phyloP scores from a whole-genome alignment of 2,113 vertebrate species.

The Ciconia boyciana region DNA sequence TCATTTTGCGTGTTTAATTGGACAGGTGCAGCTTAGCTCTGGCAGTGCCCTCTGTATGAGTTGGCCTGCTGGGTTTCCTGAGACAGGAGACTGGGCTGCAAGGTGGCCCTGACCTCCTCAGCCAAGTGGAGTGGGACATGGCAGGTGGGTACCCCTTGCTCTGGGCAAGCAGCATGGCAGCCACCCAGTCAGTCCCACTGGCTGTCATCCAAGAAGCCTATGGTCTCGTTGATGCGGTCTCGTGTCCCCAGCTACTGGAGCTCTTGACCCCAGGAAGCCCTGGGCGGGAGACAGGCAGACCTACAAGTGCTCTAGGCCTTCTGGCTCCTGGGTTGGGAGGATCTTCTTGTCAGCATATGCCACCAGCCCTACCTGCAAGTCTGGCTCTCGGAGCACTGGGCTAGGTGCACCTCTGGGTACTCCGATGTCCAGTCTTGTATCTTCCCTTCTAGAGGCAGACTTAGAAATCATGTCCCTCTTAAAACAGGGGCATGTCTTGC shows the following conservation, averaged over 20 bases:
- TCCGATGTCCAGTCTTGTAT: background rate
- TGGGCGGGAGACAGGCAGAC: background rate
- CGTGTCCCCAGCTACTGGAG: background rate
- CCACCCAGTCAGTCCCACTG: background rate
- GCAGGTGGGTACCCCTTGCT: background rate
- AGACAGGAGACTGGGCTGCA: background rate
- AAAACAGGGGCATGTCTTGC: background rate
- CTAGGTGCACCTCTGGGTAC: background rate
- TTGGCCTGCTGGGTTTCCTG: background rate
- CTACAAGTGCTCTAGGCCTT: background rate
- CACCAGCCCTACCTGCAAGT: background rate
- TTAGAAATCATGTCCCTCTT: background rate
- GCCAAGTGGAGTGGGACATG: rapidly evolving
- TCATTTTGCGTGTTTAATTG: background rate
- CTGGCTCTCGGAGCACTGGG: background rate
- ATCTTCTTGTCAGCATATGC: background rate
- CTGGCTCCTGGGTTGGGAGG: background rate
- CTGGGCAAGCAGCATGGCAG: background rate
- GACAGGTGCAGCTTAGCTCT: background rate
- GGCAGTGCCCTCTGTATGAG: too few relatives aligned
- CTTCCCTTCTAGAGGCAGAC: background rate
- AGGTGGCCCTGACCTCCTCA: background rate
- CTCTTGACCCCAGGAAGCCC: background rate
- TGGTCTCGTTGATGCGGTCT: background rate
- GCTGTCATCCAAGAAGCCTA: background rate